Percentiles rank a stretch among this genome's conserved stretches.
These are phyloP conservation scores for Camelus bactrianus DNA, from an alignment of 2,113 vertebrate species.

Conservation along the genomic window DNA sequence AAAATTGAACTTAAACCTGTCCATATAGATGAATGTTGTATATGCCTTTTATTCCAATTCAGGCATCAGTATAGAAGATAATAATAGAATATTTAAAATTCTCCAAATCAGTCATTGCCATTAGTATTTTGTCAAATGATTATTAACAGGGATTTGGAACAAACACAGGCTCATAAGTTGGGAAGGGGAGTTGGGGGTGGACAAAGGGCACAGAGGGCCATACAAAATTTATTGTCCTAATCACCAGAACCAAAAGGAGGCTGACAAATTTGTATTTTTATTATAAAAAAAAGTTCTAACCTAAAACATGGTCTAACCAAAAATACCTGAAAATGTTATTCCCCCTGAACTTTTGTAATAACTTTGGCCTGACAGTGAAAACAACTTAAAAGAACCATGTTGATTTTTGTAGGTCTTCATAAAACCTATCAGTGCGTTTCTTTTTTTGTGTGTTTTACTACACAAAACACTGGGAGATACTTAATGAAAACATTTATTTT, in stretches of 20 bases:
- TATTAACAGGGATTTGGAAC: background rate
- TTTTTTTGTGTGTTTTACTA: background rate
- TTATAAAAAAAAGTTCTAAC: background rate
- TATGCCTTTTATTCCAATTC: constrained; percentile 1
- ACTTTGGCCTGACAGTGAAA: constrained; percentile 45
- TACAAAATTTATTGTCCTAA: background rate
- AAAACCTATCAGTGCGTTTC: background rate
- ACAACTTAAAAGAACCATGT: background rate
- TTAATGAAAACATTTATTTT: constrained; percentile 10
- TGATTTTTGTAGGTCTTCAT: background rate
- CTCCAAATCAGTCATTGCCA: background rate
- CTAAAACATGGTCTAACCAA: background rate
- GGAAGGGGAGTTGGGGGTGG: fast-evolving
- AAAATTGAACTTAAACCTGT: constrained; percentile 22
- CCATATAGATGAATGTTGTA: background rate
- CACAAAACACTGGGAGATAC: background rate
- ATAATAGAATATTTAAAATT: background rate
- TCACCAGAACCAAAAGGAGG: background rate
- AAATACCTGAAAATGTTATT: background rate
- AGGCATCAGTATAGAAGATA: background rate
- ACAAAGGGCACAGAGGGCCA: background rate
- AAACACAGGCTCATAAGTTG: background rate
- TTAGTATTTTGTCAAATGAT: background rate
- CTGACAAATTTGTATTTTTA: background rate
- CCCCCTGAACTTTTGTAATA: background rate